A percentile compares a stretch with the other conserved stretches of the same genome.
Evolutionary conservation across 2,797 vertebrate species (phyloP).

Genomic region (Mormyrops boulengeri): DNA sequence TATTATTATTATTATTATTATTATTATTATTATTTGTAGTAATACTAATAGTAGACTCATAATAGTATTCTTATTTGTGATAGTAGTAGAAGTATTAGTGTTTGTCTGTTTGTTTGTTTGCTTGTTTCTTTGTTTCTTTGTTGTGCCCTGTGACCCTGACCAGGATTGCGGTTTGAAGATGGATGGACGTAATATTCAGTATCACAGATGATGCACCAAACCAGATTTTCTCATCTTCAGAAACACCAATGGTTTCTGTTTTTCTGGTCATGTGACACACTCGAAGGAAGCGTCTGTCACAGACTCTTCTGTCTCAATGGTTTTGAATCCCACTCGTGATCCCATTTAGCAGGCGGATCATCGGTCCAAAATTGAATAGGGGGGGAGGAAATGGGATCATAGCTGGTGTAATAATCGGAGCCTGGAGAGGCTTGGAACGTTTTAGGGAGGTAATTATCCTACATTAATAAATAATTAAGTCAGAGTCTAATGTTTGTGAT

Average conservation of each 20-base stretch:
- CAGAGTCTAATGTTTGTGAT: not conserved
- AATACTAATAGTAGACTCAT: not conserved
- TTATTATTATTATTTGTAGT: not conserved
- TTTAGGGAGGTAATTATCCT: not conserved
- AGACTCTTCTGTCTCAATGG: not conserved
- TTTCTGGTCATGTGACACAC: not conserved
- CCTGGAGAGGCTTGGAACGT: not conserved
- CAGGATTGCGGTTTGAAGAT: not conserved
- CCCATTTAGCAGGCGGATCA: not conserved
- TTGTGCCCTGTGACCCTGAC: not conserved
- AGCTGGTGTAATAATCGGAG: not conserved
- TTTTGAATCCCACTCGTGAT: not conserved
- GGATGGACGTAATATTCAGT: not conserved
- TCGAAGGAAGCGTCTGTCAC: not conserved
- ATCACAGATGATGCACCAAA: not conserved
- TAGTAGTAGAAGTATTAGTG: not conserved
- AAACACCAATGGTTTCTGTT: not conserved
- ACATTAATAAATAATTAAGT: conserved; percentile 4
- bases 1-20: not conserved
- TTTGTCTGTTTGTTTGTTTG: no score
- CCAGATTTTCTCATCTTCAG: not conserved
- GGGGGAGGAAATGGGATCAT: not conserved
- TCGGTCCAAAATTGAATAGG: not conserved
- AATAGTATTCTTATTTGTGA: not conserved
- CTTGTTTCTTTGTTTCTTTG: not conserved